Evolutionary conservation across 2,888 invertebrate species (phyloP), one percentile per base, ranked within the genome.

Genomic region (Aphodius sticticus): DNA sequence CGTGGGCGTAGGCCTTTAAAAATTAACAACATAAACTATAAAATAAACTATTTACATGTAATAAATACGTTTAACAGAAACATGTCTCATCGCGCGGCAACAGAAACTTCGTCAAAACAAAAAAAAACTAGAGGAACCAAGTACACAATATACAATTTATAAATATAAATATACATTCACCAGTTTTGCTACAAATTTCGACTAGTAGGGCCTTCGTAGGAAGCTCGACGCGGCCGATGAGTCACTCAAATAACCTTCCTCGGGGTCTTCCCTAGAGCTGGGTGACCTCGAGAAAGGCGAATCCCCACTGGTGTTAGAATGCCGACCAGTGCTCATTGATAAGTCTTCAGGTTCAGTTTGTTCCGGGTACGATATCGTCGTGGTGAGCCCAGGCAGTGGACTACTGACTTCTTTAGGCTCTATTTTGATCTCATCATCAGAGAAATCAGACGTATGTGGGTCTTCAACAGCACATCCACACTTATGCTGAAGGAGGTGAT

Each of bases 261-360:
- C 89, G 6, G 88, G 87, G 1, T 85, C 86, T 75, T 90, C 90
- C 53, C 88, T 88, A 16, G 90, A 90, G 80, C 89, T 79, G 1
- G 91, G 91, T 0, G 91, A 91, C 69, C 88, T 89, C 0, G 89
- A 88, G 72, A 83, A 77, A 12, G 84, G 84, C 9, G 85, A 87
- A 77, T 87, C 88, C 0, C 90, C 90, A 81, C 90, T 90, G 84
- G 90, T 90, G 84, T 91, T 91, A 2, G 91, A 91, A 83, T 90
- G 88, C 83, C 90, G 85, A 0, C 91, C 90, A 6, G 91, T 91
- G 75, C 91, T 92, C 92, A 96, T 93, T 78, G 96, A 96, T 82
- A 97, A 91, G 88, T 97, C 97, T 88, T 97, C 97, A 6, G 97
- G 97, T 88, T 97, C 97, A 2, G 97, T 97, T 90, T 97, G 97